Percentiles rank a stretch among this genome's conserved stretches.
Conservation (phyloP, 2,888 invertebrate species). For the Lasiommata megera region DNA sequence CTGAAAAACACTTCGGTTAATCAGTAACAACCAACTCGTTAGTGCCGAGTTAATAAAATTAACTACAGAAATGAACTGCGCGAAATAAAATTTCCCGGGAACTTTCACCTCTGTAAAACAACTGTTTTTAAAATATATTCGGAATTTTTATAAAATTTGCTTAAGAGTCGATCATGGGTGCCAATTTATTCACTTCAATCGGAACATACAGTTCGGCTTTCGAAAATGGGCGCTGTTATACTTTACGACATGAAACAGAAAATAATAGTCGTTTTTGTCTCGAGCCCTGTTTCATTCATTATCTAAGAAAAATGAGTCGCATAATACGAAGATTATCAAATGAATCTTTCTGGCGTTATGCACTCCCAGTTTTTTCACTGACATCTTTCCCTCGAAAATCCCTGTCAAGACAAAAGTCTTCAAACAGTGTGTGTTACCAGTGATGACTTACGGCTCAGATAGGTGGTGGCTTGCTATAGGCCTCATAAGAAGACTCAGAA, state of each 20-base stretch:
- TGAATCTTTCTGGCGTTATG: no score
- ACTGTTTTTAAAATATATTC: conserved; percentile 5
- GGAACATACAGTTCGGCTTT: conserved; percentile 10
- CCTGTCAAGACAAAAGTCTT: no score
- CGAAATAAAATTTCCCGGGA: background rate
- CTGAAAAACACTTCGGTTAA: background rate
- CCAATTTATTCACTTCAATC: conserved; percentile 17
- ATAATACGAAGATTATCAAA: no score
- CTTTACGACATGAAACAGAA: background rate
- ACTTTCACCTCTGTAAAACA: background rate
- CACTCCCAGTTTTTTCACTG: no score
- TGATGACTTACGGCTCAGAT: no score
- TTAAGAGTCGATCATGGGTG: conserved; percentile 10
- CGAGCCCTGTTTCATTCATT: no score
- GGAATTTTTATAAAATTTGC: conserved; percentile 11
- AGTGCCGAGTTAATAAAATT: background rate
- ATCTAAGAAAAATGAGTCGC: no score
- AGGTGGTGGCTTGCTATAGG: no score
- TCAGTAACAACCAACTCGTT: background rate
- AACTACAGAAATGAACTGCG: background rate
- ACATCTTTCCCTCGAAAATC: no score
- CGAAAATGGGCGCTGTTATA: background rate
- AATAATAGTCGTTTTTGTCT: background rate
- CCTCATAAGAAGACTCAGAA: no score
- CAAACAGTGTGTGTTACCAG: no score